Evolutionary conservation across 2,797 vertebrate genomes (phyloP), one percentile per base, ranked within the genome.

Genomic region (Eospalax fontanierii): DNA sequence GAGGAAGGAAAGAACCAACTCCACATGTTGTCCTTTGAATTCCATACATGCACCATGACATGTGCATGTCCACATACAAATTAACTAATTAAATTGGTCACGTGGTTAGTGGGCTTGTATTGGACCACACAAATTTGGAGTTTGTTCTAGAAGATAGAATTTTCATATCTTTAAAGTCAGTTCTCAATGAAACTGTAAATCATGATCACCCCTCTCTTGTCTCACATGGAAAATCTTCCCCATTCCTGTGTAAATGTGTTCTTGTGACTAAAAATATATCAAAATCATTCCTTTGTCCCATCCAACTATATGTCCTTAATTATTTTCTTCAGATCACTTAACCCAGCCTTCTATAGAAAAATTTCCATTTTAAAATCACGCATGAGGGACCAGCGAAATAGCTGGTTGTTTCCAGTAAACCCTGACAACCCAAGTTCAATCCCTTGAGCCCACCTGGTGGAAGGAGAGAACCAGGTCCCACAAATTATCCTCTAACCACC

Each of bases 161-260:
- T 90, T 83, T 35, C 90, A 30, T 54, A 63, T 81, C 26, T 78
- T 86, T 94, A 74, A 73, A 80, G 38, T 80, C 57, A 38, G 3
- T 18, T 85, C 86, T 21, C 68, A 40, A 3, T 66, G 61, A 80
- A 38, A 2, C 18, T 93, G 46, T 14, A 38, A 16, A n/a, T 59
- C 21, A 2, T 22, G 18, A 43, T 66, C 79, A 80, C 30, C 15
- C 40, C 38, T 68, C 6, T 3, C 21, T 76, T 46, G 10, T 46
- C 40, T 91, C 6, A 22, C 35, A 74, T 66, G 33, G 50, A 33
- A 86, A 73, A 57, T 43, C 66, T 59, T 68, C 85, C 70, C 38
- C 35, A n/a, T 91, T 79, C 46, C 61, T 85, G 12, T 65, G 43
- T 68, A 74, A 92, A 43, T 63, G 59, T 87, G 75, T 28, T 43